Percentiles rank a stretch among this genome's conserved stretches.
Conservation (phyloP, 37 sponge, comb jelly and placozoan species). For the Aphrocallistes beatrix region DNA sequence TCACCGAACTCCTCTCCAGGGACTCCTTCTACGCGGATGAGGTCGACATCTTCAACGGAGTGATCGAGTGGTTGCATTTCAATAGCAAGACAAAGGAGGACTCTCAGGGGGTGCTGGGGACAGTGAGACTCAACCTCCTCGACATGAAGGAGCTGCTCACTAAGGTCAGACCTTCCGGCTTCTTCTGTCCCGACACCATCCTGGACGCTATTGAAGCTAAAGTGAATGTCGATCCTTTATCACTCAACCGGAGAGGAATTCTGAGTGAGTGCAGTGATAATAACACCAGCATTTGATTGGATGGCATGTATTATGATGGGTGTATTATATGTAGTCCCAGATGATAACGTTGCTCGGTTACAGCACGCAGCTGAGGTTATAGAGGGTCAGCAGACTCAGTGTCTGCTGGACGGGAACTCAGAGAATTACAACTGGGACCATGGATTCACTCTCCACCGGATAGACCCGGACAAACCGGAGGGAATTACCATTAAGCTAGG, state of each 20-base stretch:
- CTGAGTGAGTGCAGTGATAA: constrained; percentile 31
- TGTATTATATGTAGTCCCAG: constrained; percentile 38
- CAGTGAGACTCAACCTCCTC: constrained; percentile 56
- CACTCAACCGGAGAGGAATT: constrained; percentile 43
- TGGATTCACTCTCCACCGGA: constrained; percentile 65
- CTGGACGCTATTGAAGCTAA: constrained; percentile 51
- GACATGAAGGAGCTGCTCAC: constrained; percentile 31
- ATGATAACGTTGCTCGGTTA: constrained; percentile 66
- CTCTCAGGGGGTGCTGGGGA: constrained; percentile 33
- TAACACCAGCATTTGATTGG: neutral
- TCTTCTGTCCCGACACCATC: constrained; percentile 46
- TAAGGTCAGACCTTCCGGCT: constrained; percentile 33
- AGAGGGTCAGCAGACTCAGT: constrained; percentile 47
- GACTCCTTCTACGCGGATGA: constrained; percentile 82
- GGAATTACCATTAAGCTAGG: constrained; percentile 70
- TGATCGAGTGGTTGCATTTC: constrained; percentile 58
- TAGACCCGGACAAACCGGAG: constrained; percentile 35
- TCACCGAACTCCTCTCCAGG: constrained; percentile 51
- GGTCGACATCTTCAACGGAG: constrained; percentile 60
- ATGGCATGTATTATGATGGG: neutral
- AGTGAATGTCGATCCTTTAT: neutral
- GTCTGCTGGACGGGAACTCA: constrained; percentile 59
- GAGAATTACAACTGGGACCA: constrained; percentile 68
- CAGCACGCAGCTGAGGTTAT: constrained; percentile 45
- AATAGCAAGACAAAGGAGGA: constrained; percentile 29